A percentile compares a stretch with the other conserved stretches of the same genome.
Evolutionary conservation across 2,797 vertebrate species (phyloP).

Genomic region (Sebastiscus tertius): DNA sequence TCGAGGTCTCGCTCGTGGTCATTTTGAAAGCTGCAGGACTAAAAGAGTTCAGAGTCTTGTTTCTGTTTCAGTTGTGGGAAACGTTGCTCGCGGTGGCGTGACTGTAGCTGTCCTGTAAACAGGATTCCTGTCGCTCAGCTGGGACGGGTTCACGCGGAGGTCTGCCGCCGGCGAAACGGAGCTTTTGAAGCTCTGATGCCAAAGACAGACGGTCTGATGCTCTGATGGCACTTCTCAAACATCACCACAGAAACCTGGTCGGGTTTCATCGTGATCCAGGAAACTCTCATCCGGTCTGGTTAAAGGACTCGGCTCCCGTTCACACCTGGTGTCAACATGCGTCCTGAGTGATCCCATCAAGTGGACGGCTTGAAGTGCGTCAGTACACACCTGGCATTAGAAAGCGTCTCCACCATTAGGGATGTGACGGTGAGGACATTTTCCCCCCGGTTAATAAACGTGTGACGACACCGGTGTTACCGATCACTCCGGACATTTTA

Average conservation of each 20-base stretch:
- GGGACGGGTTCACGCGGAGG: neutral
- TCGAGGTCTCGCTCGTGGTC: neutral
- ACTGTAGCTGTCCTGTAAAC: constrained; percentile 35
- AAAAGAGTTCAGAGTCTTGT: neutral
- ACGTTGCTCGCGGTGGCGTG: neutral
- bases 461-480: no score
- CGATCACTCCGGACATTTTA: no score
- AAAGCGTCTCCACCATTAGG: no score
- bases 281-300: neutral
- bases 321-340: no score
- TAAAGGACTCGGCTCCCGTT: neutral
- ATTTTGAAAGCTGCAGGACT: neutral
- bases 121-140: constrained; percentile 28
- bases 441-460: no score
- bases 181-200: constrained; percentile 24
- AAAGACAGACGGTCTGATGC: constrained; percentile 33
- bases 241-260: neutral
- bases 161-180: constrained; percentile 11
- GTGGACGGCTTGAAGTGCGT: no score
- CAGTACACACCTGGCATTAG: no score
- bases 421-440: no score
- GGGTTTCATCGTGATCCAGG: neutral
- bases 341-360: no score
- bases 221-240: neutral
- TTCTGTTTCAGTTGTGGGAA: constrained; percentile 17